Base-by-base conservation (phyloP, 2,797 vertebrate species). In the Tenualosa ilisha region DNA sequence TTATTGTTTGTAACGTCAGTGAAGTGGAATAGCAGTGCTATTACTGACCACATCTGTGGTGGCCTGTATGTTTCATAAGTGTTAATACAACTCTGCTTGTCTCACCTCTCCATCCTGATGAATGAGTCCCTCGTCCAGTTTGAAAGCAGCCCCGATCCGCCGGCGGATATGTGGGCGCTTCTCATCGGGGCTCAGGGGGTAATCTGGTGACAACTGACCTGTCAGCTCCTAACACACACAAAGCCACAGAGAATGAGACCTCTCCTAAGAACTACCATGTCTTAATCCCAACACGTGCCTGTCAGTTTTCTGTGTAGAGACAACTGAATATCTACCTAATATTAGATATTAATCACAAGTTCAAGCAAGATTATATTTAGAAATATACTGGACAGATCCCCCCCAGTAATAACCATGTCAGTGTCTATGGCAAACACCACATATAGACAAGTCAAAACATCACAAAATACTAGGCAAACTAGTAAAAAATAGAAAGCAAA, bases 121-220 rank as follows among this genome's bases (percentile, higher is more conserved):
- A 43, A 98, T 92, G 68, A 97, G 94, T 85, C 92, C 92, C 91
- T 97, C 96, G 2, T 98, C 97, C 90, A 99, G 91, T 89, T 95
- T 97, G 89, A 98, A 99, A 37, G 96, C 93, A 0, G 98, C 96
- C 53, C 98, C 98, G 0, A 98, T 96, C 87, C 97, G 96, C 83
- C 97, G 95, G 20, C 95, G 95, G 49, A 99, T 93, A 2, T 91
- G 95, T 0, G 98, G 98, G 1, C 91, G 94, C 84, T 96, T 96
- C 89, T 98, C 97, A 0, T 97, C 96, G 0, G 95, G 95, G 89
- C 94, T 94, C 88, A 98, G 92, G 22, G 98, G 98, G 89, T 97
- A 99, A 87, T 99, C 98, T 0, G 87, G 85, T 0, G 98, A 94
- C 88, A 99, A 86, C 17, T 92, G 90, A 51, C 98, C 98, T 0